These are phyloP conservation scores for Lithophane semibrunnea DNA, from an alignment of 2,888 invertebrate genomes.

Conservation along the genomic window DNA sequence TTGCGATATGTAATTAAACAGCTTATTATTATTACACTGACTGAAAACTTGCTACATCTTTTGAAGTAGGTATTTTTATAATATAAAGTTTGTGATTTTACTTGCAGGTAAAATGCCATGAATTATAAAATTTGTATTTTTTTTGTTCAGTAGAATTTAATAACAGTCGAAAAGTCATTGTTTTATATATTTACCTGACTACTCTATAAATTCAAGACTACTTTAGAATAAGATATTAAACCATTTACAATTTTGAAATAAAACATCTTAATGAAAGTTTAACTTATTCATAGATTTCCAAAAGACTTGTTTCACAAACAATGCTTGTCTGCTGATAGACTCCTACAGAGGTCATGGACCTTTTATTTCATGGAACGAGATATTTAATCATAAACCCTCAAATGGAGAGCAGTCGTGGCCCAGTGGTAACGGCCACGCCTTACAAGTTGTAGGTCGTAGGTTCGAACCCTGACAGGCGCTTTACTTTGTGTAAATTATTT, in stretches of 20 bases:
- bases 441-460: too few species aligned
- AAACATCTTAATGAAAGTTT: background rate
- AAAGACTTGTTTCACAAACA: background rate
- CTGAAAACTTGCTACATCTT: conserved; percentile 2
- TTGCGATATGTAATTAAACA: background rate
- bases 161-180: background rate
- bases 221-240: background rate
- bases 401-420: too few species aligned
- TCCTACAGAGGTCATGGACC: conserved; percentile 4
- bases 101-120: background rate
- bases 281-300: conserved; percentile 10
- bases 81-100: background rate
- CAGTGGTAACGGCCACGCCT: too few species aligned
- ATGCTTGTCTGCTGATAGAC: background rate
- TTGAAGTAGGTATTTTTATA: background rate
- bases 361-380: conserved; percentile 9
- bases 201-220: background rate
- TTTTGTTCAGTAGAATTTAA: background rate
- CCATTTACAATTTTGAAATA: background rate
- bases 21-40: background rate
- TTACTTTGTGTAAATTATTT: too few species aligned
- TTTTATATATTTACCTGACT: background rate
- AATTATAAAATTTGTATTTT: background rate
- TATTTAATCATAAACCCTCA: background rate
- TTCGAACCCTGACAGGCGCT: too few species aligned